Percentiles rank a stretch among this genome's conserved stretches.
These are phyloP conservation scores for Melipona beecheii DNA, from an alignment of 2,888 invertebrate genomes.

Conservation along the genomic window DNA sequence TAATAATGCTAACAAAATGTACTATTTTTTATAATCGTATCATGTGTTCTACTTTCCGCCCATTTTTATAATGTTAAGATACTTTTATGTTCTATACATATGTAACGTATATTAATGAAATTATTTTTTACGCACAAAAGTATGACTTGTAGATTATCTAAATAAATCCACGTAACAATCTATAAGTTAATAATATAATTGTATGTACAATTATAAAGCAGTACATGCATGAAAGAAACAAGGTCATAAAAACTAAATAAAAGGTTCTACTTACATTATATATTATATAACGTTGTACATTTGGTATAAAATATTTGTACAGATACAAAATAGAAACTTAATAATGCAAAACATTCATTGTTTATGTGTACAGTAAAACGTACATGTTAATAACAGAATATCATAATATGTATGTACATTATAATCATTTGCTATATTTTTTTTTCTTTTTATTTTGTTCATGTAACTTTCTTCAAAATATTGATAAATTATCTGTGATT, in stretches of 20 bases:
- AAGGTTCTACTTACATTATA: constrained; percentile 13
- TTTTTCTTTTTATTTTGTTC: constrained; percentile 9
- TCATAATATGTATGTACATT: constrained; percentile 31
- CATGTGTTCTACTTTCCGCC: constrained; percentile 58
- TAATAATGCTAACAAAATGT: constrained; percentile 41
- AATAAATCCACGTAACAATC: not conserved
- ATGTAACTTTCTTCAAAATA: constrained; percentile 10
- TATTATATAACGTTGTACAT: constrained; percentile 11
- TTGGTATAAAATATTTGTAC: constrained; percentile 26
- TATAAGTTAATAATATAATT: constrained; percentile 10
- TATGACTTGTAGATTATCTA: not conserved
- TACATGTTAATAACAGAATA: constrained; percentile 8
- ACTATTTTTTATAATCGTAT: constrained; percentile 54
- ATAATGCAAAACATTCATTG: constrained; percentile 28
- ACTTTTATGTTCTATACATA: constrained; percentile 38
- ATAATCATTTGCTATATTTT: constrained; percentile 32
- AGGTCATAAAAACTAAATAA: constrained; percentile 4
- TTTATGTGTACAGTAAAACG: constrained; percentile 13
- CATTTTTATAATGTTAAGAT: constrained; percentile 47
- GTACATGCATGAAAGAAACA: not conserved
- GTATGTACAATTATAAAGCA: constrained; percentile 12
- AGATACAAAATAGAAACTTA: constrained; percentile 4
- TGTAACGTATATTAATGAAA: constrained; percentile 13
- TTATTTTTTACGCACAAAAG: constrained; percentile 36
- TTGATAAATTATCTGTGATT: constrained; percentile 24